A percentile compares a stretch with the other conserved stretches of the same genome.
Conservation (phyloP, 2,888 invertebrate species). For the Caenorhabditis japonica region DNA sequence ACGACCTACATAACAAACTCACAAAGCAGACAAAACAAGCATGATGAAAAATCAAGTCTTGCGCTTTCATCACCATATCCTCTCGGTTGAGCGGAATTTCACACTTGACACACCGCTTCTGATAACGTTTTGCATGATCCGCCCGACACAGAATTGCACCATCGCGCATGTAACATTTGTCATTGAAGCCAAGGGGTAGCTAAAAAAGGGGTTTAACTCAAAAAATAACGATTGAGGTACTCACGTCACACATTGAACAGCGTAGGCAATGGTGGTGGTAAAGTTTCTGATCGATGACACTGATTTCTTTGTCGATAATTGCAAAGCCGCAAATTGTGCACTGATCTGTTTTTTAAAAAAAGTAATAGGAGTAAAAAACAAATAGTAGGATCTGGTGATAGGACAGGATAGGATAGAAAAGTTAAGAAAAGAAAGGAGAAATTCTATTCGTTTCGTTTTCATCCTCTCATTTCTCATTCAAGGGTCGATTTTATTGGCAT, state of each 20-base stretch:
- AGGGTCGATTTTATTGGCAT: neutral
- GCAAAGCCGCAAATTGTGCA: slow-evolving; percentile 9
- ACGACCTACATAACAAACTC: no score
- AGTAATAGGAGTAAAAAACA: no score
- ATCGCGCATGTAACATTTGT: slow-evolving; percentile 42
- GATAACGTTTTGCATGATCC: slow-evolving; percentile 81
- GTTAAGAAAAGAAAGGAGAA: neutral
- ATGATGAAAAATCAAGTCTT: slow-evolving; percentile 89
- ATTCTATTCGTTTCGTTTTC: neutral
- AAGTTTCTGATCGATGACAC: slow-evolving; percentile 26
- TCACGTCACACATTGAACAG: slow-evolving; percentile 41
- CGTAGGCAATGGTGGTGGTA: slow-evolving; percentile 30
- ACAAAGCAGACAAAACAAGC: slow-evolving; percentile 88
- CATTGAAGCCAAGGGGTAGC: slow-evolving; percentile 36
- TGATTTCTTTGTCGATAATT: slow-evolving; percentile 27
- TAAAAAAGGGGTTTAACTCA: neutral
- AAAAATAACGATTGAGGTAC: neutral
- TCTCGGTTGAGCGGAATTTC: slow-evolving; percentile 87
- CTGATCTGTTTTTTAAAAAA: no score
- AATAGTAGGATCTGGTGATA: no score
- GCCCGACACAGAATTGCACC: slow-evolving; percentile 34
- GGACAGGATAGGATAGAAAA: no score
- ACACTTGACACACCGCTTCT: slow-evolving; percentile 88
- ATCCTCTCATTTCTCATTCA: neutral
- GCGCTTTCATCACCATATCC: slow-evolving; percentile 91